phyloP scores from a whole-genome alignment of 2,113 vertebrate genomes.

The Oreochromis tanganicae region DNA sequence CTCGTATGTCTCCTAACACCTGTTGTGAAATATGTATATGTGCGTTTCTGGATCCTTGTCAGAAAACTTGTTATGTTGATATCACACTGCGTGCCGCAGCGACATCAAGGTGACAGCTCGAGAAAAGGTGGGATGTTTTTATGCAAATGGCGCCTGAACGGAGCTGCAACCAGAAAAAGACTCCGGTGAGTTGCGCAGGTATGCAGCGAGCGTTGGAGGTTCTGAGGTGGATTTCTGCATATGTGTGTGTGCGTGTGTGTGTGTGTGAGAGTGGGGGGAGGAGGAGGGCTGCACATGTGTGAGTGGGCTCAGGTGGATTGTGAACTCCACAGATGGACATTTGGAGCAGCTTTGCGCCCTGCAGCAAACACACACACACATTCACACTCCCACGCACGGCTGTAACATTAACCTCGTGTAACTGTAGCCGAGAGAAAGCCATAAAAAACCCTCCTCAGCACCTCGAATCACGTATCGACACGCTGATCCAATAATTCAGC shows the following conservation, averaged over 20 bases:
- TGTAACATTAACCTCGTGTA: constrained; percentile 61
- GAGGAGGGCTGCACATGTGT: background rate
- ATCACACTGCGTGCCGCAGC: constrained; percentile 54
- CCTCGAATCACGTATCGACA: constrained; percentile 43
- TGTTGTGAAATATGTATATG: constrained; percentile 66
- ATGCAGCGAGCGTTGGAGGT: background rate
- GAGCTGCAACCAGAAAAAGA: background rate
- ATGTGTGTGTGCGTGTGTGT: background rate
- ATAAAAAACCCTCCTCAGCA: constrained; percentile 39
- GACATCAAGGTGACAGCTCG: constrained; percentile 59
- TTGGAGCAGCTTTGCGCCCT: constrained; percentile 70
- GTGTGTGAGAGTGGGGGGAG: background rate
- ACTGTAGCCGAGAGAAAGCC: constrained; percentile 34
- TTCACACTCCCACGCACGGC: constrained; percentile 31
- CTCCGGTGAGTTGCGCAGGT: background rate
- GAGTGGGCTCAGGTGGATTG: constrained; percentile 72
- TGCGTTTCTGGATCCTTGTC: constrained; percentile 59
- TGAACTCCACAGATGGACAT: constrained; percentile 72
- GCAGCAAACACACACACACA: constrained; percentile 50
- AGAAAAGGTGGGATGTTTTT: constrained; percentile 58
- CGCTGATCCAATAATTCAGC: constrained; percentile 37
- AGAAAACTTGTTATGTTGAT: constrained; percentile 64
- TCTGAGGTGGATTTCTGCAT: background rate
- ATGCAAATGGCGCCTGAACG: constrained; percentile 36
- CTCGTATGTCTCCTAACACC: constrained; percentile 39